phyloP scores from a whole-genome alignment of 2,113 vertebrate species.

The Beaufortia kweichowensis region DNA sequence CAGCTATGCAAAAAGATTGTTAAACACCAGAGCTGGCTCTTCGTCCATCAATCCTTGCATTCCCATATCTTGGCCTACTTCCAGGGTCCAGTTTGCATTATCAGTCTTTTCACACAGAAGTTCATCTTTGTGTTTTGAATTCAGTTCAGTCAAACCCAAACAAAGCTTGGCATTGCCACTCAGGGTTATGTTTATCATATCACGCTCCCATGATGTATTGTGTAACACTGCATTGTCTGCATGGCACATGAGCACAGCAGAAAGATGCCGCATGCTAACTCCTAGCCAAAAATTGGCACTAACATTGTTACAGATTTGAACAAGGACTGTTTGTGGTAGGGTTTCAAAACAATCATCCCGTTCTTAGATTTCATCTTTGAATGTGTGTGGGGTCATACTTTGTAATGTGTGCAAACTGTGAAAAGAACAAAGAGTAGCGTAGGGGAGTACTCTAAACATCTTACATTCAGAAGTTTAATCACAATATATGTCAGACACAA shows the following conservation, averaged over 20 bases:
- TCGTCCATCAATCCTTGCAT: neutral
- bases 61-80: conserved; percentile 14
- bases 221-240: neutral
- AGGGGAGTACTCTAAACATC: neutral
- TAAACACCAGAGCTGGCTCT: conserved; percentile 24
- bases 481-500: too few species aligned
- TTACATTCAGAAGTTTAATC: neutral
- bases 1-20: conserved; percentile 19
- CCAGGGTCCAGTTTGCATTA: conserved; percentile 8
- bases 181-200: conserved; percentile 57
- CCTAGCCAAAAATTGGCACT: neutral
- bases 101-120: conserved; percentile 51
- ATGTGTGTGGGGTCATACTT: neutral
- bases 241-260: neutral
- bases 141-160: conserved; percentile 50
- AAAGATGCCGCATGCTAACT: neutral
- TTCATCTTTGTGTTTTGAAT: conserved; percentile 49
- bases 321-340: conserved; percentile 9
- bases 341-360: neutral
- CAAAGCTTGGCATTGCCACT: conserved; percentile 53
- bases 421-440: conserved; percentile 11
- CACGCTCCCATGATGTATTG: conserved; percentile 10
- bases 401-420: neutral
- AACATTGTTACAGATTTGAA: neutral
- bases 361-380: conserved; percentile 15